A percentile compares a stretch with the other conserved stretches of the same genome.
Evolutionary conservation across 2,797 vertebrate species (phyloP).

Genomic region (Pangasius djambal): DNA sequence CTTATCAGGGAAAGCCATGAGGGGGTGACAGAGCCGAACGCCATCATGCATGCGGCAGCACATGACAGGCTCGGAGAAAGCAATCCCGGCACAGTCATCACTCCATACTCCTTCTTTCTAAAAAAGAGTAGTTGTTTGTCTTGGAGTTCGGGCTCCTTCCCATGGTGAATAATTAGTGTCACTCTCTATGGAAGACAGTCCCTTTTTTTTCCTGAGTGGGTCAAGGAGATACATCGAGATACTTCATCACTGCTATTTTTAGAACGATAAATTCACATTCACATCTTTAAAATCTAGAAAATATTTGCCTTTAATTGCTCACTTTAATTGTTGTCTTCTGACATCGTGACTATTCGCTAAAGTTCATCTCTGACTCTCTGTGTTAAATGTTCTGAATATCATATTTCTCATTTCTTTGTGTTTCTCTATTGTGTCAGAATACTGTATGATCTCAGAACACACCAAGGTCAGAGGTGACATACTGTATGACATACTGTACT

Average conservation of each 20-base stretch:
- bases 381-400: not conserved
- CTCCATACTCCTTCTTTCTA: not conserved
- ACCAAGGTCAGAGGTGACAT: not conserved
- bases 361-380: not conserved
- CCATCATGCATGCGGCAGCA: not conserved
- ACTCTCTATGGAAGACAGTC: not conserved
- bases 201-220: not conserved
- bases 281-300: not conserved
- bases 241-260: conserved; percentile 15
- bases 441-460: not conserved
- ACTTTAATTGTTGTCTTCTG: not conserved
- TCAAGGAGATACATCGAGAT: conserved; percentile 15
- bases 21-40: not conserved
- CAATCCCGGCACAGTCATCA: conserved; percentile 5
- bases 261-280: conserved; percentile 38
- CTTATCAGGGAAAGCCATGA: conserved; percentile 18
- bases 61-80: not conserved
- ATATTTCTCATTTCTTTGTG: not conserved
- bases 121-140: not conserved
- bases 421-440: not conserved
- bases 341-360: not conserved
- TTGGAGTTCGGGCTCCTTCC: not conserved
- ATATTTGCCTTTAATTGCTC: not conserved
- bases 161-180: conserved; percentile 10
- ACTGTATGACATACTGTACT: too few species aligned